Base-by-base conservation (phyloP, 2,797 vertebrate genomes). In the Acipenser oxyrinchus region DNA sequence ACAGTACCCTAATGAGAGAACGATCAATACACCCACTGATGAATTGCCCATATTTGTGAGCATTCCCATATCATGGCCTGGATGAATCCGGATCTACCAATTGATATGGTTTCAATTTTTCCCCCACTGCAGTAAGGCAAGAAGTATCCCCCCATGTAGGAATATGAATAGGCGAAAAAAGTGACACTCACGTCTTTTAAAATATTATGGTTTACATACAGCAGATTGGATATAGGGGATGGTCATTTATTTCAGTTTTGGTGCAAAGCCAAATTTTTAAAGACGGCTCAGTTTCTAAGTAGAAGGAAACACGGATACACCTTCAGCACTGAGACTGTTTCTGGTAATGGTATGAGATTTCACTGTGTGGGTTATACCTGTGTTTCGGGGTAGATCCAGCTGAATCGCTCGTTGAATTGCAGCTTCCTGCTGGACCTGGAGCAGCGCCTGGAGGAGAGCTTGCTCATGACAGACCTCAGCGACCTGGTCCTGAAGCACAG, bases 361-460 rank as follows among this genome's bases (percentile, higher is more conserved):
- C 23, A 12, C 49, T 60, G 4, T 8, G 23, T 48, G 60, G 6
- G 11, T 49, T 11, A 18, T 11, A 6, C 53, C 23, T 52, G 7
- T 13, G 53, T 48, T 10, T 37, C 59, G 7, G 3, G 50, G 23
- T 7, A 12, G 10, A 9, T 1, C 6, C 8, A 49, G 18, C 18
- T 18, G 18, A 18, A 18, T 18, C 18, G 18, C 49, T 8, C 49
- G 1, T 11, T 50, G 66, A 8, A 59, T 60, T 0, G 52, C 60
- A 93, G 92, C 69, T 91, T 93, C 75, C 79, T 92, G 9, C 75
- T 77, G 67, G 87, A 87, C 68, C 76, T 93, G 65, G 90, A 93
- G 72, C 62, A 63, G 6, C 80, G 76, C 6, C 78, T 92, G 65
- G 84, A 78, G 8, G 78, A 86, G 69, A 69, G 74, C 1, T 68